These are phyloP conservation scores for Pachyrhynchus sulphureomaculatus DNA, from an alignment of 1,140 invertebrate genomes.

Conservation along the genomic window DNA sequence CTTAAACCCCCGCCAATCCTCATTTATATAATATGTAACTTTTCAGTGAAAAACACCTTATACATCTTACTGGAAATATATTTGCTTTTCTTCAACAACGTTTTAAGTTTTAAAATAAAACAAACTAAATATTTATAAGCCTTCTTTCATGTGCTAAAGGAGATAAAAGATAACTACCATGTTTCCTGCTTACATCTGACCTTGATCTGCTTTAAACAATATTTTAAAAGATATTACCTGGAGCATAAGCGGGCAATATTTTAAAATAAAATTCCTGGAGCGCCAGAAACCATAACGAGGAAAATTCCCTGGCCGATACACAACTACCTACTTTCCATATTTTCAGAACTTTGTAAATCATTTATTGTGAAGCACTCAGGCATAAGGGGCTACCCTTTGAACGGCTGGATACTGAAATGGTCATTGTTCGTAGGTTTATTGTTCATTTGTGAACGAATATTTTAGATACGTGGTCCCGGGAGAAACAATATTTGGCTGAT, in stretches of 20 bases:
- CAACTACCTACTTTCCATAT: slow-evolving; percentile 46
- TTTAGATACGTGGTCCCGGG: slow-evolving; percentile 33
- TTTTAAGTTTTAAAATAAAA: no score
- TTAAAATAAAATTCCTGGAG: slow-evolving; percentile 33
- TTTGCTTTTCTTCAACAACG: no score
- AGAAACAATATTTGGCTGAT: slow-evolving; percentile 33
- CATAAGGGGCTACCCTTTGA: slow-evolving; percentile 29
- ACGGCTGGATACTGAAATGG: slow-evolving; percentile 26
- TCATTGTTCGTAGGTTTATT: slow-evolving; percentile 37
- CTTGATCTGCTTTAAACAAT: slow-evolving; percentile 28
- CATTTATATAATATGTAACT: no score
- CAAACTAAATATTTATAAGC: no score
- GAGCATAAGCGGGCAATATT: slow-evolving; percentile 30
- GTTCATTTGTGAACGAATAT: slow-evolving; percentile 37
- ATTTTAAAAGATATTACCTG: slow-evolving; percentile 28
- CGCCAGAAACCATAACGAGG: slow-evolving; percentile 23
- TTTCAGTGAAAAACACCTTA: no score
- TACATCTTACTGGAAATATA: no score
- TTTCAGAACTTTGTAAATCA: slow-evolving; percentile 41
- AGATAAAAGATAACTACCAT: not conserved
- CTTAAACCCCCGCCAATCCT: no score
- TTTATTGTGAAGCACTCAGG: slow-evolving; percentile 39
- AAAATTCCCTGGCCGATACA: slow-evolving; percentile 41
- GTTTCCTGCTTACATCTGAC: slow-evolving; percentile 13
- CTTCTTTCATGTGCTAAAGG: no score